These are phyloP conservation scores for Phenacoccus solenopsis DNA, from an alignment of 1,140 invertebrate genomes.

Conservation along the genomic window DNA sequence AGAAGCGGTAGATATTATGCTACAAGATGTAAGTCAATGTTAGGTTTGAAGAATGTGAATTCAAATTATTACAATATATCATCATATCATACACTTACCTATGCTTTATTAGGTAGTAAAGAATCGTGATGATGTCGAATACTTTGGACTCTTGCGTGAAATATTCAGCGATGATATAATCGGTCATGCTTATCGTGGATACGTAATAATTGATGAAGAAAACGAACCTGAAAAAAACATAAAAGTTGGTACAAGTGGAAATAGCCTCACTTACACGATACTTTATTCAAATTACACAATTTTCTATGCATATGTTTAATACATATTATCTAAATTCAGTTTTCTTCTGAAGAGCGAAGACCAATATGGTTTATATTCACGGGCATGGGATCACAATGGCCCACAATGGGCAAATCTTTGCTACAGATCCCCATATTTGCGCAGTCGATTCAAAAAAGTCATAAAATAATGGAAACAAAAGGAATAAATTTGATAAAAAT, in stretches of 20 bases:
- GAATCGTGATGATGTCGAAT: slow-evolving; percentile 43
- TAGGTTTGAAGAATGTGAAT: too few relatives aligned
- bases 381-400: slow-evolving; percentile 55
- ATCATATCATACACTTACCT: too few relatives aligned
- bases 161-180: slow-evolving; percentile 34
- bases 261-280: too few relatives aligned
- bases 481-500: slow-evolving; percentile 48
- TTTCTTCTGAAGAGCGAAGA: slow-evolving; percentile 10
- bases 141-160: slow-evolving; percentile 39
- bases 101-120: slow-evolving; percentile 24
- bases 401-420: slow-evolving; percentile 44
- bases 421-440: slow-evolving; percentile 53
- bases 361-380: slow-evolving; percentile 40
- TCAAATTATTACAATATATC: too few relatives aligned
- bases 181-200: slow-evolving; percentile 47
- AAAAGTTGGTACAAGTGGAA: background rate
- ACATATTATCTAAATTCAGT: slow-evolving; percentile 29
- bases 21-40: too few relatives aligned
- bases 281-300: too few relatives aligned
- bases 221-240: background rate
- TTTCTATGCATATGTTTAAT: too few relatives aligned
- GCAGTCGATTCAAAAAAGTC: slow-evolving; percentile 45
- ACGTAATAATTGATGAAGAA: slow-evolving; percentile 31
- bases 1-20: slow-evolving; percentile 17
- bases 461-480: slow-evolving; percentile 40